Evolutionary conservation across 2,797 vertebrate species (phyloP).

Genomic region (Eulemur rubriventer): DNA sequence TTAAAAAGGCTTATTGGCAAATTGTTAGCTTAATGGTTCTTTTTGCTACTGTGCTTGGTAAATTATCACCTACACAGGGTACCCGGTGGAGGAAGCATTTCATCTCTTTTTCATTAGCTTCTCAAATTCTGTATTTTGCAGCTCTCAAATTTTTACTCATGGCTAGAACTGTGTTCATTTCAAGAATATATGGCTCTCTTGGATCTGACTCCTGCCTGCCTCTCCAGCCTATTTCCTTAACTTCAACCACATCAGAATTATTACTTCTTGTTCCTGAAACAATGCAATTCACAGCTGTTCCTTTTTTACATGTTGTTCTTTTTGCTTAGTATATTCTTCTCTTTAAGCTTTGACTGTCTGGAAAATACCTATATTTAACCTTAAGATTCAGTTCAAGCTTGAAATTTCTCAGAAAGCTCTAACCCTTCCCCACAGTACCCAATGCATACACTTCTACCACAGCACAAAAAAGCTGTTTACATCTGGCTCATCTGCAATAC

Average conservation of each 20-base stretch:
- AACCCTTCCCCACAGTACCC: not conserved
- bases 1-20: not conserved
- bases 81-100: not conserved
- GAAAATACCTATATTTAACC: not conserved
- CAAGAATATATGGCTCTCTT: not conserved
- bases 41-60: not conserved
- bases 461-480: not conserved
- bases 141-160: not conserved
- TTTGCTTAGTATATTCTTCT: conserved; percentile 5
- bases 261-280: conserved; percentile 3
- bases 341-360: not conserved
- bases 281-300: not conserved
- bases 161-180: not conserved
- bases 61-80: not conserved
- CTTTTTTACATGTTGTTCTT: conserved; percentile 19
- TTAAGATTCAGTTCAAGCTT: conserved; percentile 20
- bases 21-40: not conserved
- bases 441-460: not conserved
- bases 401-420: not conserved
- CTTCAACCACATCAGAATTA: not conserved
- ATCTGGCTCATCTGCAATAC: not conserved
- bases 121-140: conserved; percentile 25
- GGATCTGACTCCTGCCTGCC: not conserved
- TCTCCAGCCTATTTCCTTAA: not conserved
- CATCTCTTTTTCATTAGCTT: not conserved